phyloP scores from a whole-genome alignment of 2,888 invertebrate species.

The Cephonodes hylas region DNA sequence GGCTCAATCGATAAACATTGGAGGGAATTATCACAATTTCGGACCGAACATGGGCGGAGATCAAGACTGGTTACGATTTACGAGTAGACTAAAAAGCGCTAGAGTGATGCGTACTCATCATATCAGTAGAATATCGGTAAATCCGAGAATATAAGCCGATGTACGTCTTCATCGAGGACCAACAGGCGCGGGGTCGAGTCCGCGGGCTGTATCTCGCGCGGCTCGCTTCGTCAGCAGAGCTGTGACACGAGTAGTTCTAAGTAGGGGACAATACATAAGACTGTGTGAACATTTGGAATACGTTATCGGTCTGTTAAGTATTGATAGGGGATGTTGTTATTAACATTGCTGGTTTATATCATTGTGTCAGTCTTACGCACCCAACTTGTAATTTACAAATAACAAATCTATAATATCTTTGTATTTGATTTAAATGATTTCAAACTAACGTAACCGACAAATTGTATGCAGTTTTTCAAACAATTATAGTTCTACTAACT shows the following conservation, averaged over 20 bases:
- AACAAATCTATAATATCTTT: not conserved
- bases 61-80: constrained; percentile 73
- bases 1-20: constrained; percentile 64
- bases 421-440: not conserved
- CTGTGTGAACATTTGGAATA: constrained; percentile 52
- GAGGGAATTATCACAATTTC: constrained; percentile 22
- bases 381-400: not conserved
- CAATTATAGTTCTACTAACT: not conserved
- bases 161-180: constrained; percentile 64
- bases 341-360: not conserved
- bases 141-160: constrained; percentile 35
- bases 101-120: constrained; percentile 59
- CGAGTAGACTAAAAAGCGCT: constrained; percentile 56
- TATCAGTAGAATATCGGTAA: constrained; percentile 64
- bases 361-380: not conserved
- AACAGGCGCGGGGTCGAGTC: constrained; percentile 42
- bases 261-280: constrained; percentile 60
- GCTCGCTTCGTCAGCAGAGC: constrained; percentile 39
- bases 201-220: constrained; percentile 22
- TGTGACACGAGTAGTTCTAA: constrained; percentile 55
- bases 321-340: constrained; percentile 14
- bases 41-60: constrained; percentile 49
- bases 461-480: not conserved
- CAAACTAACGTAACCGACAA: not conserved
- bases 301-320: constrained; percentile 40